Conservation (phyloP, 2,888 invertebrate species). For the Ormyrus nitidulus region DNA sequence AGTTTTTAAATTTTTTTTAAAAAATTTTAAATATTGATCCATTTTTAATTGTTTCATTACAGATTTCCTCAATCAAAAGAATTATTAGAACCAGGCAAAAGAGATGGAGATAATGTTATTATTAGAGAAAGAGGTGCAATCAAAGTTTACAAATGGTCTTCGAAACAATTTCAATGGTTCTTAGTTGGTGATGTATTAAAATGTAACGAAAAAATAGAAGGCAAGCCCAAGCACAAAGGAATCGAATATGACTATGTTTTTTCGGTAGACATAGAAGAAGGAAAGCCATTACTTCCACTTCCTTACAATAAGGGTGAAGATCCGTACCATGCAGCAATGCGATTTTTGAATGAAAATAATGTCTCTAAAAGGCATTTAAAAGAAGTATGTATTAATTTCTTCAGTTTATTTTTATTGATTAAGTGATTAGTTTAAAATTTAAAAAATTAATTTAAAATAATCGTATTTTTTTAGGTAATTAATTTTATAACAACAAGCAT, state of each 20-base stretch:
- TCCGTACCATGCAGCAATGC: slow-evolving; percentile 93
- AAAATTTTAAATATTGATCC: too few relatives aligned
- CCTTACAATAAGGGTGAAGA: slow-evolving; percentile 94
- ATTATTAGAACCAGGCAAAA: slow-evolving; percentile 80
- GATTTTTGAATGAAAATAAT: slow-evolving; percentile 89
- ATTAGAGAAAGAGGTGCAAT: slow-evolving; percentile 85
- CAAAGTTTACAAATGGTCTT: slow-evolving; percentile 88
- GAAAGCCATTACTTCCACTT: slow-evolving; percentile 89
- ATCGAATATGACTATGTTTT: slow-evolving; percentile 97
- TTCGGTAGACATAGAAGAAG: slow-evolving; percentile 94
- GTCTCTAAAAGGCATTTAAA: slow-evolving; percentile 92
- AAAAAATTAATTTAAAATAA: not conserved
- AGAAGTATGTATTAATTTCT: slow-evolving; percentile 72
- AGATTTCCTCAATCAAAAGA: slow-evolving; percentile 71
- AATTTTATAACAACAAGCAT: slow-evolving; percentile 93
- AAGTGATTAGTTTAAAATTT: not conserved
- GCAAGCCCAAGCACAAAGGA: slow-evolving; percentile 89
- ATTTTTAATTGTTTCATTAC: too few relatives aligned
- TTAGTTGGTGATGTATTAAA: slow-evolving; percentile 91
- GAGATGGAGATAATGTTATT: slow-evolving; percentile 91
- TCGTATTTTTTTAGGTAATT: slow-evolving; percentile 81
- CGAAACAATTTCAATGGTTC: slow-evolving; percentile 83
- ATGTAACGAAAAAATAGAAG: slow-evolving; percentile 79
- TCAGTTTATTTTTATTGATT: not conserved
- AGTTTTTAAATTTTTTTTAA: slow-evolving; percentile 63